Base-by-base conservation (phyloP, 2,797 vertebrate species). In the Chloroceryle amazona region DNA sequence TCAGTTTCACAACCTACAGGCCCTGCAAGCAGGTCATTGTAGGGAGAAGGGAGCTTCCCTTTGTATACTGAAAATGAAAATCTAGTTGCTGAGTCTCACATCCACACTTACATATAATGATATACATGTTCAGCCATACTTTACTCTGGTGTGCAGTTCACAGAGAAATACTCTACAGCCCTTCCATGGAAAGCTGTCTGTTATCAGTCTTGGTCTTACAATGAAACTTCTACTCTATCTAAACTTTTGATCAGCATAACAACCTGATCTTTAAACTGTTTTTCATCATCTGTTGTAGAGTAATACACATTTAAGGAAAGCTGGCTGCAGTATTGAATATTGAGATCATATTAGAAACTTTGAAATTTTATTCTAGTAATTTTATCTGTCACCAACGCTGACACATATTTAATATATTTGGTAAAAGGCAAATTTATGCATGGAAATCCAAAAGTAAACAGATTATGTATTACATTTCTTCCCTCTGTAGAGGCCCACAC, bases 31-130 rank as follows among this genome's bases (percentile, higher is more conserved):
- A 47, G n/a, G 37, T 49, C 2, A 0, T 25, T 25, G 21, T 1
- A 31, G 39, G 76, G 44, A 21, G 22, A 46, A 60, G 11, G 52
- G 5, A 75, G 5, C 11, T 73, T 47, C 33, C 26, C 21, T 57
- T 12, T 23, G 31, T 44, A 5, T 18, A 23, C 0, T 11, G 33
- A 17, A 57, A 62, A 33, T 37, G 33, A 80, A 52, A 86, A 76
- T 46, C 26, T 44, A 39, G 0, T 11, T 62, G 62, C 42, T 58
- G 52, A 81, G 41, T 3, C 11, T 57, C 13, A 28, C 13, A 25
- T 10, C 16, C 0, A 0, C 1, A 1, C 54, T 62, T 44, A 11
- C 3, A 5, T 31, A 28, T 39, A 20, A 35, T 10, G 26, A 52
- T 15, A 42, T 28, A 8, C 3, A 20, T 14, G 3, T 21, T 83